These are phyloP conservation scores for Zonitis immaculata DNA, from an alignment of 2,888 invertebrate species.

Conservation along the genomic window DNA sequence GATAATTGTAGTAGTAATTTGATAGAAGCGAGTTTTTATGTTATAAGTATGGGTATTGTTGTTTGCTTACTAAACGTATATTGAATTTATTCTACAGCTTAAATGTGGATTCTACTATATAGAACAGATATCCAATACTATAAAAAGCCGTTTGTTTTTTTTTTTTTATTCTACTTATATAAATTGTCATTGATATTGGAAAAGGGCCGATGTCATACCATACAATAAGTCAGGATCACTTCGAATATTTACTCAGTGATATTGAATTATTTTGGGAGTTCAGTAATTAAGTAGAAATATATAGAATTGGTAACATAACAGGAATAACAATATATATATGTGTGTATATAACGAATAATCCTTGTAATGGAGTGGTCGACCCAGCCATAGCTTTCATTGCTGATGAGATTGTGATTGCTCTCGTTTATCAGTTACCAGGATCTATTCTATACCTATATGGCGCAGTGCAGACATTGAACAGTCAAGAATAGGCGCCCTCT, in stretches of 20 bases:
- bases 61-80: no score
- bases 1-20: no score
- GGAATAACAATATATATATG: conserved; percentile 4
- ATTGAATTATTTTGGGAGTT: background rate
- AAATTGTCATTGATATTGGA: background rate
- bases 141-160: no score
- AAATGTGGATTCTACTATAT: no score
- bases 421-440: conserved; percentile 43
- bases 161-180: no score
- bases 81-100: no score
- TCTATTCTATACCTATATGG: conserved; percentile 34
- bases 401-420: conserved; percentile 47
- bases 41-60: no score
- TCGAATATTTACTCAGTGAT: conserved; percentile 16
- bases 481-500: conserved; percentile 12
- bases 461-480: conserved; percentile 34
- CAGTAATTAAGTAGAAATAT: no score
- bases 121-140: no score
- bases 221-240: conserved; percentile 16
- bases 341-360: conserved; percentile 26
- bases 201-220: conserved; percentile 9
- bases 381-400: conserved; percentile 44
- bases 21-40: no score
- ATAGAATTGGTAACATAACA: conserved; percentile 3
- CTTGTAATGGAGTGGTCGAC: conserved; percentile 41